A percentile compares a stretch with the other conserved stretches of the same genome.
These are phyloP conservation scores for Troides oblongomaculatus DNA, from an alignment of 2,888 invertebrate genomes.

Conservation along the genomic window DNA sequence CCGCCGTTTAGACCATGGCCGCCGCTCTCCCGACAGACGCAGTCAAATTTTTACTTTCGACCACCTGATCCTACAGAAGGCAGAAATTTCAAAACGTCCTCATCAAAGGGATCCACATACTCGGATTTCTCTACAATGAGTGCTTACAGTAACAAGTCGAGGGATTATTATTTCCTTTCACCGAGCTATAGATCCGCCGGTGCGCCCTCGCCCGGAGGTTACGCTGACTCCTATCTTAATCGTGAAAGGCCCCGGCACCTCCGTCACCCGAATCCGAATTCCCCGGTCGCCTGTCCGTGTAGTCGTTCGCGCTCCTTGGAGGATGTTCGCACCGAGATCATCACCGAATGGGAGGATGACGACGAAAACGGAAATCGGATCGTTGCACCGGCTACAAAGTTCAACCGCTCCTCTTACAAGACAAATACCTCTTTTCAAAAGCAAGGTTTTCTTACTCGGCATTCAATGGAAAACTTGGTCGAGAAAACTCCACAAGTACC, in stretches of 20 bases:
- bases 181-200: slow-evolving; percentile 85
- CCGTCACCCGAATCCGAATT: slow-evolving; percentile 55
- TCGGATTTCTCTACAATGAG: slow-evolving; percentile 76
- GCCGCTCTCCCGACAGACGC: slow-evolving; percentile 79
- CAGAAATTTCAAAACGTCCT: slow-evolving; percentile 72
- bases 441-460: slow-evolving; percentile 77
- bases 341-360: slow-evolving; percentile 82
- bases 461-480: slow-evolving; percentile 86
- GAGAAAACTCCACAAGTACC: slow-evolving; percentile 75
- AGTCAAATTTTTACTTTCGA: slow-evolving; percentile 74
- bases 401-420: slow-evolving; percentile 67
- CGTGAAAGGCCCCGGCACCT: slow-evolving; percentile 71
- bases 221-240: slow-evolving; percentile 57
- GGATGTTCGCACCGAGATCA: slow-evolving; percentile 84
- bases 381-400: slow-evolving; percentile 73
- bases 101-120: slow-evolving; percentile 71
- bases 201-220: slow-evolving; percentile 71
- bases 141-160: slow-evolving; percentile 70
- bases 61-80: slow-evolving; percentile 73
- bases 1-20: slow-evolving; percentile 83
- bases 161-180: slow-evolving; percentile 82
- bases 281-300: slow-evolving; percentile 80
- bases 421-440: slow-evolving; percentile 62
- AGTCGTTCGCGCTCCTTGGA: slow-evolving; percentile 85
- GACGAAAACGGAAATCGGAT: slow-evolving; percentile 83